Conservation (phyloP, 2,113 vertebrate species). For the Eclectus roratus region DNA sequence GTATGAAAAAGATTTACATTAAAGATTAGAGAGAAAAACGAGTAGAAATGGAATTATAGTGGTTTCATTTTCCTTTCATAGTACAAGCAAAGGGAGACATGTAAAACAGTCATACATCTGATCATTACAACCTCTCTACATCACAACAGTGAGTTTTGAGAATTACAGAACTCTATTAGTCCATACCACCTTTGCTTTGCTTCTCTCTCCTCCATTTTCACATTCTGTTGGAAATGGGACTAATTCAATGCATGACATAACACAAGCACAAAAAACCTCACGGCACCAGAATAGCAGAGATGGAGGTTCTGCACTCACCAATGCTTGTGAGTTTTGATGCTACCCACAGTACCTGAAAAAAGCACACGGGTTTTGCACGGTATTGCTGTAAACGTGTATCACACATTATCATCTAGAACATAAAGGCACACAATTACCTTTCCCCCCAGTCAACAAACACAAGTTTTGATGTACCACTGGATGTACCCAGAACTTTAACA, state of each 20-base stretch:
- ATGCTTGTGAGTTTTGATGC: background rate
- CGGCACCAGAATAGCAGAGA: background rate
- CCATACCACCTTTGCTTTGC: background rate
- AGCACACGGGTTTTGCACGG: background rate
- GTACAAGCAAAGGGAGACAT: background rate
- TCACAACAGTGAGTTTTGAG: background rate
- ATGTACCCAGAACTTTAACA: background rate
- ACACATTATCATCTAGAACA: background rate
- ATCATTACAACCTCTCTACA: background rate
- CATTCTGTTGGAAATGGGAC: background rate
- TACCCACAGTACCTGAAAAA: background rate
- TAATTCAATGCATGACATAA: background rate
- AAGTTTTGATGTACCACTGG: background rate
- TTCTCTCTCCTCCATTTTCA: background rate
- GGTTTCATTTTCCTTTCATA: background rate
- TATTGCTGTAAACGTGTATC: fast-evolving
- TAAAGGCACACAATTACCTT: background rate
- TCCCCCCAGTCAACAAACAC: background rate
- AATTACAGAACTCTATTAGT: background rate
- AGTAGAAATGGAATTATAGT: background rate
- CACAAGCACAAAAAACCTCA: background rate
- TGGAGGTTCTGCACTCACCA: background rate
- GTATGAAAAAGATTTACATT: background rate
- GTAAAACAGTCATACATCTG: background rate
- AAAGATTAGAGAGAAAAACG: background rate